Evolutionary conservation across 1,140 invertebrate species (phyloP).

Genomic region (Cryptotermes secundus): DNA sequence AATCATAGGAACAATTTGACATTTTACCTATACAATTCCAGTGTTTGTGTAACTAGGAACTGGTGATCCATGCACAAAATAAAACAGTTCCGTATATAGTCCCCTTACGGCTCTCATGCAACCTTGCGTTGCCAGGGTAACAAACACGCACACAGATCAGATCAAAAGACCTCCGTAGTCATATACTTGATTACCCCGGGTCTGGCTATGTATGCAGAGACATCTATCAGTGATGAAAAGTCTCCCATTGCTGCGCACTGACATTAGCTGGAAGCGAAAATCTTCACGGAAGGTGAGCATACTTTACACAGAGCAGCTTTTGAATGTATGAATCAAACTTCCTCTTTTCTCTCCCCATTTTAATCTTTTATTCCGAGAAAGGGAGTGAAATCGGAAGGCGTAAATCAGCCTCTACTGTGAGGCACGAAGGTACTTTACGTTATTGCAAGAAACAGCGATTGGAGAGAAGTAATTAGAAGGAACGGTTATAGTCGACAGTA

Average conservation of each 20-base stretch:
- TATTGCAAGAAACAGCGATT: neutral
- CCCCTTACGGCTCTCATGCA: neutral
- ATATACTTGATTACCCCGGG: neutral
- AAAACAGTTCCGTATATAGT: neutral
- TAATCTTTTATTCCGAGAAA: neutral
- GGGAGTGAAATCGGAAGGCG: neutral
- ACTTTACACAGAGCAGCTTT: neutral
- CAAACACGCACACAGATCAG: neutral
- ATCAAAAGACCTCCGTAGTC: neutral
- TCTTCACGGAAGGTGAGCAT: neutral
- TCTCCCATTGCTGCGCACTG: neutral
- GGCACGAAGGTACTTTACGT: neutral
- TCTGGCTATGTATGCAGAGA: neutral
- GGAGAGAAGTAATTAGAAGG: neutral
- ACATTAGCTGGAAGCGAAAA: neutral
- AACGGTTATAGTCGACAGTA: neutral
- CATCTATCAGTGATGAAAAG: slow-evolving; percentile 9
- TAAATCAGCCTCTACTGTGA: neutral
- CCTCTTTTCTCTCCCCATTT: neutral
- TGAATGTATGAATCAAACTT: neutral
- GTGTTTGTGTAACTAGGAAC: neutral
- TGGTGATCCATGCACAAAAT: neutral
- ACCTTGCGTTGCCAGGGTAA: neutral
- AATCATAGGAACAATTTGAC: too few relatives aligned
- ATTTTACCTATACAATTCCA: too few relatives aligned